Conservation (phyloP, 2,113 vertebrate species). For the Forbesichthys agassizii region DNA sequence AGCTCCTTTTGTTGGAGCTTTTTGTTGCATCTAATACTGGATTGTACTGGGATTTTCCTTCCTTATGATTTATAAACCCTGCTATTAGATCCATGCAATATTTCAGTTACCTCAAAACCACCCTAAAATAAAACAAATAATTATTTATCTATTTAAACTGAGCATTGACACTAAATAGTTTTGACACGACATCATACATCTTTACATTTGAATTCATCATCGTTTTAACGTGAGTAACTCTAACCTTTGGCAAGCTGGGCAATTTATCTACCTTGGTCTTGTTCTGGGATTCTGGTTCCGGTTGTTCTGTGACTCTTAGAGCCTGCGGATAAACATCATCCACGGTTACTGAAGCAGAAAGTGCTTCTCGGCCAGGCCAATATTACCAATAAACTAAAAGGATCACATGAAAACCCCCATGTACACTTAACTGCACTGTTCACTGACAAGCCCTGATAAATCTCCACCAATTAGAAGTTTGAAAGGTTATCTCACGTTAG, state of each 20-base stretch:
- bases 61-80: too few species aligned
- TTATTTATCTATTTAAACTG: too few species aligned
- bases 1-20: too few species aligned
- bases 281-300: conserved; percentile 44
- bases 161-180: too few species aligned
- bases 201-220: too few species aligned
- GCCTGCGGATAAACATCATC: conserved; percentile 35
- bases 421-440: not conserved
- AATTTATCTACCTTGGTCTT: conserved; percentile 45
- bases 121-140: too few species aligned
- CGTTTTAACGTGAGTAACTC: not conserved
- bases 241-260: conserved; percentile 49
- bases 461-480: not conserved
- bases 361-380: not conserved
- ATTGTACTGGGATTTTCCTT: too few species aligned
- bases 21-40: too few species aligned
- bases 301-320: conserved; percentile 24
- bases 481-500: conserved; percentile 17
- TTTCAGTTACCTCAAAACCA: too few species aligned
- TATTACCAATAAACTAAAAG: not conserved
- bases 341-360: not conserved
- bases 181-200: too few species aligned
- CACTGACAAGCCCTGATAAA: not conserved
- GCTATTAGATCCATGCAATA: too few species aligned
- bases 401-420: too few species aligned